Percentiles rank a stretch among this genome's conserved stretches.
Conservation (phyloP, 2,797 vertebrate species). For the Potorous gilbertii region DNA sequence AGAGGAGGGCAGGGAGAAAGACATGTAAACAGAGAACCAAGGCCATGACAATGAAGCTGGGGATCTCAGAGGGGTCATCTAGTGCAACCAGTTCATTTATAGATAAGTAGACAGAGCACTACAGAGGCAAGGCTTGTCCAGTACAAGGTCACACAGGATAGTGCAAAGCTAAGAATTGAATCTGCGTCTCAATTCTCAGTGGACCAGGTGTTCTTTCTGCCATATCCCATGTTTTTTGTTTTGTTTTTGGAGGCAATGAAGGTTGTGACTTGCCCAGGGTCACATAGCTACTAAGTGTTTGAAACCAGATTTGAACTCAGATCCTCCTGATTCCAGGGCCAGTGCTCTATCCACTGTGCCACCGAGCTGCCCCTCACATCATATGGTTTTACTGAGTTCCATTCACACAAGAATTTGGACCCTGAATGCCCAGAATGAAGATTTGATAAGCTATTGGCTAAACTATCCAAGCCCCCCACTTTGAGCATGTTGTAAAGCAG, state of each 20-base stretch:
- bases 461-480: neutral
- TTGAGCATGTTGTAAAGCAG: neutral
- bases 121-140: neutral
- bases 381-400: neutral
- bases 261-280: neutral
- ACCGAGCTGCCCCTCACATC: neutral
- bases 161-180: neutral
- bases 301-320: neutral
- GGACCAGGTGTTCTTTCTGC: neutral
- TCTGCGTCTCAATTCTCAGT: neutral
- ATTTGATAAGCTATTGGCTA: neutral
- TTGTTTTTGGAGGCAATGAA: neutral
- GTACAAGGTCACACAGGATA: neutral
- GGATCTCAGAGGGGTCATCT: neutral
- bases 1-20: neutral
- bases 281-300: neutral
- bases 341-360: too few species aligned
- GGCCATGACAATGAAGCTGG: neutral
- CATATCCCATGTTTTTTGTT: neutral
- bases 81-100: neutral
- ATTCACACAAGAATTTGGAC: neutral
- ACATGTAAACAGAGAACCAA: neutral
- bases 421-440: neutral
- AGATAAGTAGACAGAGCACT: neutral
- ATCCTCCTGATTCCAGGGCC: neutral